Evolutionary conservation across 2,113 vertebrate genomes (phyloP), one percentile per base, ranked within the genome.

Genomic region (Gymnogyps californianus): DNA sequence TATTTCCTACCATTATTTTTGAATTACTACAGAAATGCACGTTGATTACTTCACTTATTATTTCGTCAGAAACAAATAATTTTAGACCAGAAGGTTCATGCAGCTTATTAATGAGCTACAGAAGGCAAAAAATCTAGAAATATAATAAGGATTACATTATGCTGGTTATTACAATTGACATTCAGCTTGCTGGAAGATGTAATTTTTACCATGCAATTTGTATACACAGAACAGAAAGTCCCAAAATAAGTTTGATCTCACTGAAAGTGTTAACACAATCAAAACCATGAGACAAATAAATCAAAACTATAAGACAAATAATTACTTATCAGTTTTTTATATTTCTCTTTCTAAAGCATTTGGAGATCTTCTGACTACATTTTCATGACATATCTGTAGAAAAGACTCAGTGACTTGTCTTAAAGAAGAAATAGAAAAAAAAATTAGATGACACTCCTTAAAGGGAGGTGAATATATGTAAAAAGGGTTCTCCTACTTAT

Each of bases 41-140:
- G 5, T 25, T 87, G 74, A 80, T 44, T 90, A 55, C 52, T 92
- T 82, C 66, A 95, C 87, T 93, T 96, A 96, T 80, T 89, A 83
- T 87, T 91, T 88, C 78, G 52, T 64, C 70, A 86, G 54, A 94
- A 86, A 95, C 57, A 75, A 94, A 25, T 69, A 89, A 61, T 67
- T 96, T 92, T 88, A 70, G 34, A 65, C 59, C 76, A 44, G 74
- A 81, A 83, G 54, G 76, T 69, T 91, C 69, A 62, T 3, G 8
- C 10, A 82, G 89, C 58, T 94, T 95, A 97, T 91, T 93, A 97
- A 96, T 77, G 91, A 91, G 32, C 36, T 93, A 83, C 57, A 93
- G 78, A 94, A 82, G 46, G 62, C 31, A 84, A 95, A 86, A 86
- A 88, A 36, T 17, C 40, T 49, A 91, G 87, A 91, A 93, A 74